Percentiles rank a stretch among this genome's conserved stretches.
Evolutionary conservation across 2,888 invertebrate genomes (phyloP).

Genomic region (Megamerina dolium): DNA sequence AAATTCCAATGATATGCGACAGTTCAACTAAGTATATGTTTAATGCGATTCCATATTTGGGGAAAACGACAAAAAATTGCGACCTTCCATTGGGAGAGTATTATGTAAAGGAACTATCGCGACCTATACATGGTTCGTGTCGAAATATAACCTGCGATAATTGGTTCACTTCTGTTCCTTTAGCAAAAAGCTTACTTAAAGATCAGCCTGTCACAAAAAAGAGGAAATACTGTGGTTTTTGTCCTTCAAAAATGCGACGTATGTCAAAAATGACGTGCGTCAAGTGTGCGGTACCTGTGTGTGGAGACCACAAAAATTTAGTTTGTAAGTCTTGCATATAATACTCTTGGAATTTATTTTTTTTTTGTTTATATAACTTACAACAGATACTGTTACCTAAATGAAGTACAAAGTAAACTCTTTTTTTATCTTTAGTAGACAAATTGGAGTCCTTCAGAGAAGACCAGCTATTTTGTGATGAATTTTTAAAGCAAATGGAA

Average conservation of each 20-base stretch:
- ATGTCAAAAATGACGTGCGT: conserved; percentile 9
- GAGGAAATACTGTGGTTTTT: conserved; percentile 5
- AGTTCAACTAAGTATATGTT: conserved; percentile 14
- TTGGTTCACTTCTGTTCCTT: conserved; percentile 10
- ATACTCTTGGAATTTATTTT: too few relatives aligned
- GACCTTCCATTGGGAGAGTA: conserved; percentile 7
- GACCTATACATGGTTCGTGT: conserved; percentile 6
- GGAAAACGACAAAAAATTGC: conserved; percentile 4
- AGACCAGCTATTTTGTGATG: too few relatives aligned
- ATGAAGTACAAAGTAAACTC: too few relatives aligned
- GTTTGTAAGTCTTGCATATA: too few relatives aligned
- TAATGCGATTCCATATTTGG: conserved; percentile 11
- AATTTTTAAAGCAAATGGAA: too few relatives aligned
- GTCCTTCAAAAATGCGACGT: conserved; percentile 6
- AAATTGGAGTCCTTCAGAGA: too few relatives aligned
- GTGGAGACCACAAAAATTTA: too few relatives aligned
- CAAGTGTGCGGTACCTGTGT: too few relatives aligned
- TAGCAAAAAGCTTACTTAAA: conserved; percentile 11
- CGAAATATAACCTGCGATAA: conserved; percentile 10
- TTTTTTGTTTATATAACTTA: too few relatives aligned
- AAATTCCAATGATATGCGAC: conserved; percentile 18
- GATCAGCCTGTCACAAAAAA: too few relatives aligned
- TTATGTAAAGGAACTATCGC: conserved; percentile 8
- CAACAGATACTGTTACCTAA: too few relatives aligned
- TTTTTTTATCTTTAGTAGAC: too few relatives aligned